phyloP scores from a whole-genome alignment of 2,888 invertebrate species.

The Drosophila paramelanica region DNA sequence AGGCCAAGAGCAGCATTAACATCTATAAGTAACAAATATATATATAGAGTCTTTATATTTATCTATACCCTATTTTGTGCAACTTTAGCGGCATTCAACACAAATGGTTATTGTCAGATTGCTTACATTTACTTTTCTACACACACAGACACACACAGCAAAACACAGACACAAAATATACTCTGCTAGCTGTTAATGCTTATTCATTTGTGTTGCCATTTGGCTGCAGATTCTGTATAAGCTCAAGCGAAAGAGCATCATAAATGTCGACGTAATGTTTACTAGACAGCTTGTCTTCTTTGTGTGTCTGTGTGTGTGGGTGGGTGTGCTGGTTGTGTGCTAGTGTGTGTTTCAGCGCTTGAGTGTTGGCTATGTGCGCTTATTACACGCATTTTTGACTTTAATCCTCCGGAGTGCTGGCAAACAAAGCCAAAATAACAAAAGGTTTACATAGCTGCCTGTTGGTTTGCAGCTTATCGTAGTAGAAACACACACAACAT shows the following conservation, averaged over 20 bases:
- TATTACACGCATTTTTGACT: conserved; percentile 82
- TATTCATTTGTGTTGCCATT: conserved; percentile 54
- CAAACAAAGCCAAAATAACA: conserved; percentile 78
- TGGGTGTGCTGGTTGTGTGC: conserved; percentile 24
- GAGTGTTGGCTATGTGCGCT: conserved; percentile 68
- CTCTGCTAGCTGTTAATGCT: conserved; percentile 46
- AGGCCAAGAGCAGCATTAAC: background rate
- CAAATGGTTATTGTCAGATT: conserved; percentile 56
- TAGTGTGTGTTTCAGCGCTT: conserved; percentile 41
- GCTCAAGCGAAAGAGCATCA: conserved; percentile 53
- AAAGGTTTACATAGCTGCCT: conserved; percentile 77
- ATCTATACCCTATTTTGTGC: conserved; percentile 29
- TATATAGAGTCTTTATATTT: background rate
- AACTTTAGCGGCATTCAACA: conserved; percentile 50
- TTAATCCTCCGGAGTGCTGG: conserved; percentile 74
- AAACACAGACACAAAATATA: conserved; percentile 3
- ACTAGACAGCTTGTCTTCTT: conserved; percentile 51
- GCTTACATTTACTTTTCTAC: conserved; percentile 25
- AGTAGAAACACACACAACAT: conserved; percentile 24
- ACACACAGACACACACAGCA: conserved; percentile 16
- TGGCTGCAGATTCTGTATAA: conserved; percentile 38
- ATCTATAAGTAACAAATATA: background rate
- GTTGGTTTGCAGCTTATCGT: conserved; percentile 73
- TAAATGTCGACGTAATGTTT: conserved; percentile 69
- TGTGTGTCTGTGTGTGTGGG: conserved; percentile 19